Conservation (phyloP, 2,113 vertebrate genomes). For the Pavo muticus region DNA sequence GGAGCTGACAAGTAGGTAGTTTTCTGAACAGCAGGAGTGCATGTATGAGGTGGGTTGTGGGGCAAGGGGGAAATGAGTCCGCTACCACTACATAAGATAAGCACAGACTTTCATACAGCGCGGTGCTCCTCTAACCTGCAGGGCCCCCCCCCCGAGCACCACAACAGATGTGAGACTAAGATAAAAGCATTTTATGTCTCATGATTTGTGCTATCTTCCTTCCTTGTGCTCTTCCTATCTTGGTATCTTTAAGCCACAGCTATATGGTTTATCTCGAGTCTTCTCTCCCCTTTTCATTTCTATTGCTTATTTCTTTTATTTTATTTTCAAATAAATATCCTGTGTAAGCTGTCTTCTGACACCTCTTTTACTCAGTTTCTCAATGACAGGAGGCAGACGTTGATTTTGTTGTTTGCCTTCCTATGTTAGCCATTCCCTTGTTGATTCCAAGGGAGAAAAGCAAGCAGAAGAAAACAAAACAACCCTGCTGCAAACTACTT, state of each 20-base stretch:
- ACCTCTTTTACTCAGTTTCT: background rate
- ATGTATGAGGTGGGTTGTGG: background rate
- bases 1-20: background rate
- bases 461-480: background rate
- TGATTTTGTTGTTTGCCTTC: background rate
- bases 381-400: background rate
- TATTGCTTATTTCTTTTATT: background rate
- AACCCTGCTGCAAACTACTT: background rate
- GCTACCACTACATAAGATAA: fast-evolving
- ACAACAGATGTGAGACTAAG: background rate
- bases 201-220: background rate
- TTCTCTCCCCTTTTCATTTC: background rate
- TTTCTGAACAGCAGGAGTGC: background rate
- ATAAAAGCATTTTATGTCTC: background rate
- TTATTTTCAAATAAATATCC: background rate
- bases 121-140: background rate
- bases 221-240: background rate
- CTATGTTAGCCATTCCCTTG: background rate
- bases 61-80: background rate
- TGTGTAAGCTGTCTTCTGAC: background rate
- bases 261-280: background rate
- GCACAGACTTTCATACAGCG: background rate
- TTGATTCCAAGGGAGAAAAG: background rate
- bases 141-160: background rate
- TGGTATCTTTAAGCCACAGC: background rate